Conservation (phyloP, 2,888 invertebrate species). For the Gymnoscelis rufifasciata region DNA sequence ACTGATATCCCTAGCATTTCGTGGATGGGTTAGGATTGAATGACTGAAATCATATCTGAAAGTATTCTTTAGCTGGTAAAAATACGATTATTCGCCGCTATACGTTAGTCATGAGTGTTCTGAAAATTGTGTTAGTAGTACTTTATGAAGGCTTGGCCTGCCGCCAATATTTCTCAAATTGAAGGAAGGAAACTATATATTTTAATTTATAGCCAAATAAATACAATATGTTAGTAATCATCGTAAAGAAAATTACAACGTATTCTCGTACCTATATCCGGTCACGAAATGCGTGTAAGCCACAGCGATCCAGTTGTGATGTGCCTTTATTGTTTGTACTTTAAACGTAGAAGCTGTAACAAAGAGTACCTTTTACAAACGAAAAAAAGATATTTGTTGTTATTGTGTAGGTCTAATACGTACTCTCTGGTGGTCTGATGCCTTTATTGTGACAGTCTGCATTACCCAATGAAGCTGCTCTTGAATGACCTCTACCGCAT, state of each 20-base stretch:
- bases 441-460: constrained; percentile 70
- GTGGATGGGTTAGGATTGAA: no score
- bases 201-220: no score
- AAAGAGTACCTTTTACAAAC: constrained; percentile 25
- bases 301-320: constrained; percentile 98
- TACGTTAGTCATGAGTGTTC: no score
- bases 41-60: no score
- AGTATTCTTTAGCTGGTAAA: no score
- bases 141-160: no score
- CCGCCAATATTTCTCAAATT: no score
- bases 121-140: no score
- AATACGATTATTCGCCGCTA: background rate
- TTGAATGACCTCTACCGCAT: constrained; percentile 83
- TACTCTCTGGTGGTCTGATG: constrained; percentile 66
- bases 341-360: constrained; percentile 83
- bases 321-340: constrained; percentile 96
- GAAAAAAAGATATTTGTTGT: constrained; percentile 1
- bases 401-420: constrained; percentile 27
- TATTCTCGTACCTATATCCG: constrained; percentile 84
- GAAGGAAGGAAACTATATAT: no score
- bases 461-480: constrained; percentile 88
- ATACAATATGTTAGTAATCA: no score
- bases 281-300: constrained; percentile 97
- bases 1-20: no score
- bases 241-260: background rate